Base-by-base conservation (phyloP, 2,888 invertebrate genomes). In the Panzeria rudis region DNA sequence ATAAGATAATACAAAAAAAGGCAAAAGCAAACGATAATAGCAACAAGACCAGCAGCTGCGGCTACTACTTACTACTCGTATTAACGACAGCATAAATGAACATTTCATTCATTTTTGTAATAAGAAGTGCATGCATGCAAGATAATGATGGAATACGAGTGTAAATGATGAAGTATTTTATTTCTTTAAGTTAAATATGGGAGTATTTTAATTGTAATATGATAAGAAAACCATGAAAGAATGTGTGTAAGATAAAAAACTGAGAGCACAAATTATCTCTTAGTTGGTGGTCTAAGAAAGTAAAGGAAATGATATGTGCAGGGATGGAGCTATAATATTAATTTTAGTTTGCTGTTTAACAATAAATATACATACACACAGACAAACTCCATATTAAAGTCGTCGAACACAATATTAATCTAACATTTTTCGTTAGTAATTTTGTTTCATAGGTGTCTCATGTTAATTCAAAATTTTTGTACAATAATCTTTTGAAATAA, bases 61-160 rank as follows among this genome's bases (percentile, higher is more conserved):
- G 17, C 25, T 9, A 41, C 35, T 29, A 20, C 35, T n/a, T 11
- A 44, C 47, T 7, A 6, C 47, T 29, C 11, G 11, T 41, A 23
- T 13, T 20, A 52, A 20, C 61, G 11, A 17, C 25, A 69, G 9
- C 29, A 62, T 52, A 32, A 78, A 61, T 41, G 56, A 80, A 73
- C 71, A 73, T 77, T 83, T 83, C 83, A 83, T 83, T 83, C 77
- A 83, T 83, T 23, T 71, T 50, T 72, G 17, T 47, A 15, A 41
- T 41, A 25, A 62, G 11, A 29, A 71, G 54, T 15, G 13, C 6
- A 35, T 35, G 35, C 29, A 29, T 25, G 29, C 35, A 52, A 62
- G 23, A 50, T 47, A 66, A 59, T 68, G 38, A 59, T 25, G 71
- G 25, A 17, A 44, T 20, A 61, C 44, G 13, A 20, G n/a, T 59